Evolutionary conservation across 2,113 vertebrate species (phyloP), one percentile per base, ranked within the genome.

Genomic region (Azemiops feae): DNA sequence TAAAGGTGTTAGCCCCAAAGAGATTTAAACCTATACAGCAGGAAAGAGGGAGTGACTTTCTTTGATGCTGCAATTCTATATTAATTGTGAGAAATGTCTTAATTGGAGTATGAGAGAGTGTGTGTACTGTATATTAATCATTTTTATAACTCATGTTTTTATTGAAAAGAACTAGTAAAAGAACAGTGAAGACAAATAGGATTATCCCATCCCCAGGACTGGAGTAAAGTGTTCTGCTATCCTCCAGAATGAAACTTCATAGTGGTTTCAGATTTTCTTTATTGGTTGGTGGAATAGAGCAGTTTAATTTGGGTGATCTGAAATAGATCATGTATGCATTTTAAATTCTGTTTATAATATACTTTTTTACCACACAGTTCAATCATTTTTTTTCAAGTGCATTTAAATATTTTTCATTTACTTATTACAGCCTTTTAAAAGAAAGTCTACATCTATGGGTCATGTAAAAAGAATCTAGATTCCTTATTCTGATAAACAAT

Each of bases 21-120:
- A 92, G 25, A 57, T n/a, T n/a, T 23, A 69, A 58, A 43, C 5
- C 20, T 20, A 86, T 6, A 39, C 18, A 87, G 14, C 25, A 25
- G 27, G 27, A 60, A 87, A 69, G 45, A 92, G 27, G 9, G 30
- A 23, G 10, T 22, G 87, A 23, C 39, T 23, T 52, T 5, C 25
- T 87, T 91, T 91, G 12, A 85, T 85, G 11, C 64, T 81, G 22
- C 30, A 27, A 1, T 52, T 52, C 25, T 52, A 12, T 60, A 18
- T 50, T 47, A n/a, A n/a, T 91, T 91, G 58, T 89, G 34, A 92
- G 57, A 92, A 92, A 88, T 27, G 30, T 60, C 30, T n/a, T 60
- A 86, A 23, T 20, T 47, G 39, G 45, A 81, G 34, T 81, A 43
- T 81, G 7, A 22, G 7, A 22, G 7, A 43, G 18, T 8, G 6